Conservation (phyloP, 2,888 invertebrate genomes). For the Lycaena phlaeas region DNA sequence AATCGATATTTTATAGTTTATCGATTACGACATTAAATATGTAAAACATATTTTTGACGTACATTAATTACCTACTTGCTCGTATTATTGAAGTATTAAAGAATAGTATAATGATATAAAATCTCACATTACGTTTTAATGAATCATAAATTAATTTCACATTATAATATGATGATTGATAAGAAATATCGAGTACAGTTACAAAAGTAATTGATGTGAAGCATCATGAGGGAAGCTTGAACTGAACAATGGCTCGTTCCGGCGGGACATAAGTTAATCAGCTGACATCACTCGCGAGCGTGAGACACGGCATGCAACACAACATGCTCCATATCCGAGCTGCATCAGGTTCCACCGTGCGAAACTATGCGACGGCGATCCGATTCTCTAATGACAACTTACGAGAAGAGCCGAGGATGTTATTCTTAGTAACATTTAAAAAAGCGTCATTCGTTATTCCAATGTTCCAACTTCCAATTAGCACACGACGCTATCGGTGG, state of each 20-base stretch:
- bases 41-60: too few species aligned
- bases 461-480: background rate
- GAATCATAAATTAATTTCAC: too few species aligned
- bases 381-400: slow-evolving; percentile 26
- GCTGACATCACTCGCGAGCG: slow-evolving; percentile 37
- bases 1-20: too few species aligned
- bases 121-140: too few species aligned
- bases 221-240: slow-evolving; percentile 10
- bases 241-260: slow-evolving; percentile 29
- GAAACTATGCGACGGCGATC: slow-evolving; percentile 45
- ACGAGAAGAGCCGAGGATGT: slow-evolving; percentile 17
- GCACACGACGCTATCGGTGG: background rate
- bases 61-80: too few species aligned
- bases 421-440: slow-evolving; percentile 9
- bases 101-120: too few species aligned
- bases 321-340: slow-evolving; percentile 30
- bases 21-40: too few species aligned
- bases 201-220: background rate
- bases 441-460: background rate
- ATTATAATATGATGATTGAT: too few species aligned
- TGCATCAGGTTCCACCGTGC: slow-evolving; percentile 51
- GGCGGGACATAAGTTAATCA: slow-evolving; percentile 30
- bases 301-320: slow-evolving; percentile 30
- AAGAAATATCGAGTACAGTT: too few species aligned
- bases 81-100: too few species aligned